These are phyloP conservation scores for Anodontia alba DNA, from an alignment of 2,888 invertebrate genomes.

Conservation along the genomic window DNA sequence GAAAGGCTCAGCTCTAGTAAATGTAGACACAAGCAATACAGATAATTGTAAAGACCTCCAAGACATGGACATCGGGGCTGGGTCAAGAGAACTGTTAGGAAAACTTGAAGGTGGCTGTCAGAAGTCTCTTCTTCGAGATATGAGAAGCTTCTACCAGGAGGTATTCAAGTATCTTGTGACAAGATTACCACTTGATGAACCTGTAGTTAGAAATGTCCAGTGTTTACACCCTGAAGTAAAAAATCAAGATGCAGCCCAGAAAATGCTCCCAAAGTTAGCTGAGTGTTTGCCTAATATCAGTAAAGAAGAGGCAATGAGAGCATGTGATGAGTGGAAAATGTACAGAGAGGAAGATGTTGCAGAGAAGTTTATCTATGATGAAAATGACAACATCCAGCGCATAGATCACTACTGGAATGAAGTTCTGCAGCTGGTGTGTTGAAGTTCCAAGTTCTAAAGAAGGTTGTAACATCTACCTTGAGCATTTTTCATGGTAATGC, in stretches of 20 bases:
- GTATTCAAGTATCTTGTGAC: conserved; percentile 16
- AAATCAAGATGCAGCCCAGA: conserved; percentile 14
- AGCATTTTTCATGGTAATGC: conserved; percentile 38
- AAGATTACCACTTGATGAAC: conserved; percentile 18
- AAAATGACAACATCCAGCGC: neutral
- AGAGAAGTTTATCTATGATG: conserved; percentile 26
- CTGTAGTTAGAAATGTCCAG: conserved; percentile 20
- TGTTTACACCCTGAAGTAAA: conserved; percentile 35
- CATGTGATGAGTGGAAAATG: conserved; percentile 32
- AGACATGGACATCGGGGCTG: conserved; percentile 25
- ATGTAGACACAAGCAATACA: neutral
- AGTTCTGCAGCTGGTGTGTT: conserved; percentile 22
- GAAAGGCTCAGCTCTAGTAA: neutral
- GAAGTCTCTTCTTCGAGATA: neutral
- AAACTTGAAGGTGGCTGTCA: conserved; percentile 21
- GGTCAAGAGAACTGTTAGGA: conserved; percentile 13
- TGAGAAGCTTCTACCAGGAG: conserved; percentile 31
- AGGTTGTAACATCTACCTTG: conserved; percentile 24
- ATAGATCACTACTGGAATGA: conserved; percentile 41
- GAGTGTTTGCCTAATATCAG: conserved; percentile 12
- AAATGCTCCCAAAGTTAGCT: conserved; percentile 2
- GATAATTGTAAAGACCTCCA: conserved; percentile 16
- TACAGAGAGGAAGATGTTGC: conserved; percentile 18
- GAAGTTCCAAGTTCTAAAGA: conserved; percentile 27
- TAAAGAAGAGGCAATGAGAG: neutral